A percentile compares a stretch with the other conserved stretches of the same genome.
Conservation (phyloP, 2,797 vertebrate species). For the Sphenopsis melanotis region DNA sequence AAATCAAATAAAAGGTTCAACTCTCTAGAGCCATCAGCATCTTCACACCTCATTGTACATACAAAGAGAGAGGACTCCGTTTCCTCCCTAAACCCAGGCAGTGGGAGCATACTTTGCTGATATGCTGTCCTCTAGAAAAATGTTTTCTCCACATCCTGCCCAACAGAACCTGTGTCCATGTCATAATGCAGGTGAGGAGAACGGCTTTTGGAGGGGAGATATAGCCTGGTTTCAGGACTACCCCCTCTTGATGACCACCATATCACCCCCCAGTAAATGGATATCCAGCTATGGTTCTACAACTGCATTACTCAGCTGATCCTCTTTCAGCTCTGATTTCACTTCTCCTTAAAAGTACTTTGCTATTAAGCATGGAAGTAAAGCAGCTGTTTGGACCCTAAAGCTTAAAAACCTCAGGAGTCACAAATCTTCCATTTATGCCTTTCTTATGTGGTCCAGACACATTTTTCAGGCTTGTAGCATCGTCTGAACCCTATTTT, state of each 20-base stretch:
- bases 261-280: not conserved
- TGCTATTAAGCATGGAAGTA: not conserved
- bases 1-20: not conserved
- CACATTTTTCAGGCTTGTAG: constrained; percentile 58
- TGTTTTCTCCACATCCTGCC: not conserved
- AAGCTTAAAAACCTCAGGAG: constrained; percentile 17
- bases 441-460: constrained; percentile 52
- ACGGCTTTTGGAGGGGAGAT: not conserved
- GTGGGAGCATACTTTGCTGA: rapidly evolving
- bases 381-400: not conserved
- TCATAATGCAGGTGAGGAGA: not conserved
- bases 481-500: constrained; percentile 49
- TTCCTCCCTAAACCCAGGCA: not conserved
- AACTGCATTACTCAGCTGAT: not conserved
- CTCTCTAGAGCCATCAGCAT: not conserved
- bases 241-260: not conserved
- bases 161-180: not conserved
- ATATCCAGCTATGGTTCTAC: not conserved
- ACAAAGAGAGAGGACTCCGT: not conserved
- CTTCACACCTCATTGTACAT: not conserved
- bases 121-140: not conserved
- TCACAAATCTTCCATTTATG: constrained; percentile 33
- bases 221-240: not conserved
- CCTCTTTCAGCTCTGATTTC: not conserved
- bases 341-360: not conserved